phyloP scores from a whole-genome alignment of 2,113 vertebrate species.

The Campylomormyrus tamandua region DNA sequence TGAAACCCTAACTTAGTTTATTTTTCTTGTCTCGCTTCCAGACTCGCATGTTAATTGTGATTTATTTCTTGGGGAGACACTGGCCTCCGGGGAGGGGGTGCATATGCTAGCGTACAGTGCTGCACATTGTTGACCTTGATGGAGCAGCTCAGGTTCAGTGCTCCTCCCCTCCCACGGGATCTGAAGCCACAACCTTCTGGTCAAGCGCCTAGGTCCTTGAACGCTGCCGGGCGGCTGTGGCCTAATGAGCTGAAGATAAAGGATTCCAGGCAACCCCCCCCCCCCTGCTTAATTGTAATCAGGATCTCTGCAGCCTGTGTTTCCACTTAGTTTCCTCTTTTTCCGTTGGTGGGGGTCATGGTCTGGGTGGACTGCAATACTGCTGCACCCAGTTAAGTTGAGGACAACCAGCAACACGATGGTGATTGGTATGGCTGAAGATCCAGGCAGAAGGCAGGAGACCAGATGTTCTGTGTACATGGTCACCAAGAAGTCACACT shows the following conservation, averaged over 20 bases:
- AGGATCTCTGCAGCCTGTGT: background rate
- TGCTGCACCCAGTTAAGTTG: background rate
- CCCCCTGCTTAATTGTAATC: background rate
- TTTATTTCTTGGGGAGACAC: background rate
- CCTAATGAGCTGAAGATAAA: slow-evolving; percentile 7
- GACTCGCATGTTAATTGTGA: background rate
- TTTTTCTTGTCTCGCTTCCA: background rate
- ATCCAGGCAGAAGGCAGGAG: background rate
- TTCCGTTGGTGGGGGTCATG: background rate
- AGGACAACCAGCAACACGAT: background rate
- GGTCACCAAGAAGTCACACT: background rate
- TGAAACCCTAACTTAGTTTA: background rate
- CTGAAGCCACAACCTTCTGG: background rate
- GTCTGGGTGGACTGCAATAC: no score
- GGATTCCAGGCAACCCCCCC: background rate
- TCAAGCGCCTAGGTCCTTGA: background rate
- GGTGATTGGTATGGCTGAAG: background rate
- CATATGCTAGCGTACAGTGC: background rate
- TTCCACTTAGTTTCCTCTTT: background rate
- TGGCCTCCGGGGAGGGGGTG: background rate
- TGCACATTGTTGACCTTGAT: background rate
- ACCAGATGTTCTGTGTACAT: background rate
- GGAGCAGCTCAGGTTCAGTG: background rate
- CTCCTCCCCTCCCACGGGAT: background rate
- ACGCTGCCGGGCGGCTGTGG: background rate